phyloP scores from a whole-genome alignment of 2,113 vertebrate species.

The Mustelus asterias region DNA sequence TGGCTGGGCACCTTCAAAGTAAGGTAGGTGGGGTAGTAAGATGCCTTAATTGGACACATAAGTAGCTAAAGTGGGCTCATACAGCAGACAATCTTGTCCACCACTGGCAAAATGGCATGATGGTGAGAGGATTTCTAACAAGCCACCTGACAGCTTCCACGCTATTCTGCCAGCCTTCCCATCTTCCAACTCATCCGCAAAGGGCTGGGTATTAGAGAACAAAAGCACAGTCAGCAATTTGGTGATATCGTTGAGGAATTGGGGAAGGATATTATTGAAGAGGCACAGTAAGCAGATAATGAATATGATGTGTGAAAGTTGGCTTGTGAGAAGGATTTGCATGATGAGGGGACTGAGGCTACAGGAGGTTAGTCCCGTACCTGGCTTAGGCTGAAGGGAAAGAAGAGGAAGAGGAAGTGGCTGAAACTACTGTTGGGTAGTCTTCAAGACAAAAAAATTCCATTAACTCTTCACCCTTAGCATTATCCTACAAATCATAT shows the following conservation, averaged over 20 bases:
- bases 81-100: neutral
- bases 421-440: neutral
- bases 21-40: no score
- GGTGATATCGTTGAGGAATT: neutral
- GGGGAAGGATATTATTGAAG: neutral
- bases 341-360: neutral
- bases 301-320: neutral
- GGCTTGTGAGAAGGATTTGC: neutral
- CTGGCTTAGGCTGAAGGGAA: neutral
- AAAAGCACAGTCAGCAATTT: neutral
- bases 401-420: neutral
- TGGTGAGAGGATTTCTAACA: neutral
- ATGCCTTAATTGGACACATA: neutral
- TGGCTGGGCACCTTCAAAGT: neutral
- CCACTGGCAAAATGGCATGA: neutral
- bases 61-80: neutral
- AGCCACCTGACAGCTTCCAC: neutral
- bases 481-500: neutral
- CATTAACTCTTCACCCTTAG: neutral
- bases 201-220: neutral
- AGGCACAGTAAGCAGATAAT: neutral
- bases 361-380: neutral
- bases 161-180: neutral
- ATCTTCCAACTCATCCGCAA: neutral
- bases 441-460: neutral